A percentile compares a stretch with the other conserved stretches of the same genome.
Evolutionary conservation across 2,113 vertebrate species (phyloP).

Genomic region (Dinomys branickii): DNA sequence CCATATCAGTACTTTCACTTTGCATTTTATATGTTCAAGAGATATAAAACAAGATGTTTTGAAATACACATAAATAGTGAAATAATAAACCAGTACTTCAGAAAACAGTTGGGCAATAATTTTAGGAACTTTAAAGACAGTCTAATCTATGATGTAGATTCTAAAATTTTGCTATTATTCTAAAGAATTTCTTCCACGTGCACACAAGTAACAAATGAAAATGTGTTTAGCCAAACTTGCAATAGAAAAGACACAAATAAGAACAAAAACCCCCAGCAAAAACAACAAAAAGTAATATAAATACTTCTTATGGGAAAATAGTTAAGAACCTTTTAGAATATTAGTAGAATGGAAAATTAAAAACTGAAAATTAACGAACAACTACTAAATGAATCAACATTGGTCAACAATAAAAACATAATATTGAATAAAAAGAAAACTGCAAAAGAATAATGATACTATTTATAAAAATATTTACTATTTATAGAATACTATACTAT

Average conservation of each 20-base stretch:
- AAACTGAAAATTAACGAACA: conserved; percentile 7
- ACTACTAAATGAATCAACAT: background rate
- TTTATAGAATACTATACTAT: background rate
- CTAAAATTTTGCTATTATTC: background rate
- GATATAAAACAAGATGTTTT: background rate
- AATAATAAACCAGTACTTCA: background rate
- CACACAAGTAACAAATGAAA: background rate
- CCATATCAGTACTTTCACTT: background rate
- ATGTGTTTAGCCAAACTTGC: conserved; percentile 11
- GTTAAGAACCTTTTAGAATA: conserved; percentile 23
- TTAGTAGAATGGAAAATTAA: conserved; percentile 24
- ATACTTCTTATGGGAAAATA: background rate
- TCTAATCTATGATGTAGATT: background rate
- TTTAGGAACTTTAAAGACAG: conserved; percentile 6
- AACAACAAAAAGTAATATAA: conserved; percentile 34
- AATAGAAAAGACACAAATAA: background rate
- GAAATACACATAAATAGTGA: background rate
- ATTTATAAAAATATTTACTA: background rate
- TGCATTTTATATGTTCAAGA: background rate
- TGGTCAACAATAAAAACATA: background rate
- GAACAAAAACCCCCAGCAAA: background rate
- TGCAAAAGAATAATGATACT: background rate
- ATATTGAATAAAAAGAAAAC: conserved; percentile 11
- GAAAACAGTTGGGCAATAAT: background rate
- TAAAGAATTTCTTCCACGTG: background rate